Conservation (phyloP, 1,140 invertebrate species). For the Octopus sinensis region DNA sequence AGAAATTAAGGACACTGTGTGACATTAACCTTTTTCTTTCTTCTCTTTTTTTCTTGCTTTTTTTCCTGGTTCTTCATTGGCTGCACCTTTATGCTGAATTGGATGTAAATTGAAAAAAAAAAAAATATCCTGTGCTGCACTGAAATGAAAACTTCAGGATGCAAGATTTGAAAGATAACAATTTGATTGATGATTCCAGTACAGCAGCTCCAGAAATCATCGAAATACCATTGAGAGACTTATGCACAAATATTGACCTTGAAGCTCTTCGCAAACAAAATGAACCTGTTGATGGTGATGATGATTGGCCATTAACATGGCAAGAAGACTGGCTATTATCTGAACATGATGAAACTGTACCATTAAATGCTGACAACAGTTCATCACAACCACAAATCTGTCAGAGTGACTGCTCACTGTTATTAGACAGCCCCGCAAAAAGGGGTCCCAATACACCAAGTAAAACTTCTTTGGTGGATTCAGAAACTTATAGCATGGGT, state of each 20-base stretch:
- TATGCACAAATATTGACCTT: constrained; percentile 36
- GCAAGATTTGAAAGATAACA: constrained; percentile 41
- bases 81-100: too few relatives aligned
- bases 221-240: constrained; percentile 40
- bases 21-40: too few relatives aligned
- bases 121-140: too few relatives aligned
- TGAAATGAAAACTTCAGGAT: constrained; percentile 27
- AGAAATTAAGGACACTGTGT: too few relatives aligned
- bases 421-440: neutral
- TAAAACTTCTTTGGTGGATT: neutral
- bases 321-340: constrained; percentile 16
- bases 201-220: constrained; percentile 36
- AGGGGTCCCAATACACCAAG: neutral
- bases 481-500: neutral
- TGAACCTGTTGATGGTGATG: neutral
- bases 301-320: constrained; percentile 13
- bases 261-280: constrained; percentile 18
- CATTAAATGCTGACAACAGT: neutral
- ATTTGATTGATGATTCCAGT: constrained; percentile 31
- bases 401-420: neutral
- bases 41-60: too few relatives aligned
- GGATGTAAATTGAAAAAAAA: too few relatives aligned
- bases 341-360: neutral
- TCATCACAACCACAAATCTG: neutral
- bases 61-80: too few relatives aligned